Percentiles rank a stretch among this genome's conserved stretches.
Conservation (phyloP, 2,113 vertebrate species). For the Odocoileus hemionus region DNA sequence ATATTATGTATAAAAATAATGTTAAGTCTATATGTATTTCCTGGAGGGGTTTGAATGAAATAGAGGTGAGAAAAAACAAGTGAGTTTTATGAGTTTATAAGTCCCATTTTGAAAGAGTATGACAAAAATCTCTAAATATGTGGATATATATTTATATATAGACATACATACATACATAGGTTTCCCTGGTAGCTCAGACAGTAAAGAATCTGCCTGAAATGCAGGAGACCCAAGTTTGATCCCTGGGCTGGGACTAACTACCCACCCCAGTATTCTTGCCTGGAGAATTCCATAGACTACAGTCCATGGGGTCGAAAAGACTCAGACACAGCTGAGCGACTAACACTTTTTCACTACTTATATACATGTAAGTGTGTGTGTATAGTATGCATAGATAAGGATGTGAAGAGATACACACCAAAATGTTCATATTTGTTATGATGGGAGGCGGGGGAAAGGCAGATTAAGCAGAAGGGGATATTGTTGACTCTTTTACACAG, state of each 20-base stretch:
- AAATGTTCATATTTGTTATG: background rate
- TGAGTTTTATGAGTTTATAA: background rate
- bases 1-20: background rate
- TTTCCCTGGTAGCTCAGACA: background rate
- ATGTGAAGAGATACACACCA: background rate
- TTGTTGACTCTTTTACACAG: background rate
- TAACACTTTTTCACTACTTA: background rate
- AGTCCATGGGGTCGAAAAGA: background rate
- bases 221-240: background rate
- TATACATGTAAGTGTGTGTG: background rate
- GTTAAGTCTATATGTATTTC: background rate
- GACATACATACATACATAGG: background rate
- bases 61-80: background rate
- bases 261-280: background rate
- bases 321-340: background rate
- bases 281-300: background rate
- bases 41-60: background rate
- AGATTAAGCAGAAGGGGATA: background rate
- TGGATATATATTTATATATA: background rate
- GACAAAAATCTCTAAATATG: background rate
- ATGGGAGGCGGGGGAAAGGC: too few species aligned
- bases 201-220: background rate
- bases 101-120: background rate
- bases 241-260: background rate
- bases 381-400: background rate